A percentile compares a stretch with the other conserved stretches of the same genome.
phyloP scores from a whole-genome alignment of 2,888 invertebrate genomes.

The Trachelus troglodyta region DNA sequence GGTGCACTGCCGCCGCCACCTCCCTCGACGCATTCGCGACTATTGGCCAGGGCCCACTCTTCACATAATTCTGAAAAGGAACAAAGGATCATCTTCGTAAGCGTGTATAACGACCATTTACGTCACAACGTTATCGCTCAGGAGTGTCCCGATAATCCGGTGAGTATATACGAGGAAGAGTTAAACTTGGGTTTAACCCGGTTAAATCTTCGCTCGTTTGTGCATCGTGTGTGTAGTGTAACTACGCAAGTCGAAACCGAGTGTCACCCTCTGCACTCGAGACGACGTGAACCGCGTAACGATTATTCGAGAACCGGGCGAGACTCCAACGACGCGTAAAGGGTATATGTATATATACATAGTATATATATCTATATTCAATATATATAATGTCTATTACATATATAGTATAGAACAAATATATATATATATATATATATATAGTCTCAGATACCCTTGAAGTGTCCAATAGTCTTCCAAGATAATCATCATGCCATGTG shows the following conservation, averaged over 20 bases:
- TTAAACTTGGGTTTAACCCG: background rate
- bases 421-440: too few species aligned
- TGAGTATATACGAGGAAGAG: background rate
- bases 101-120: background rate
- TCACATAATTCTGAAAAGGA: conserved; percentile 73
- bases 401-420: too few species aligned
- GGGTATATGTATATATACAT: background rate
- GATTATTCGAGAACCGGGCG: background rate
- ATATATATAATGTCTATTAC: too few species aligned
- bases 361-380: too few species aligned
- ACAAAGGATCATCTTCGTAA: conserved; percentile 10
- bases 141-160: background rate
- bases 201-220: background rate
- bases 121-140: background rate
- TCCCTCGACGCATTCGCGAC: conserved; percentile 69
- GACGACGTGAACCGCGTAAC: background rate
- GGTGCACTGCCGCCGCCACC: conserved; percentile 62
- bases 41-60: conserved; percentile 76
- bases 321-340: background rate
- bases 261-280: background rate
- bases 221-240: background rate
- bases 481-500: too few species aligned
- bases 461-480: too few species aligned
- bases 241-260: background rate
- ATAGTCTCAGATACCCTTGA: too few species aligned